phyloP scores from a whole-genome alignment of 1,140 invertebrate species.

The Trichonephila clavata region DNA sequence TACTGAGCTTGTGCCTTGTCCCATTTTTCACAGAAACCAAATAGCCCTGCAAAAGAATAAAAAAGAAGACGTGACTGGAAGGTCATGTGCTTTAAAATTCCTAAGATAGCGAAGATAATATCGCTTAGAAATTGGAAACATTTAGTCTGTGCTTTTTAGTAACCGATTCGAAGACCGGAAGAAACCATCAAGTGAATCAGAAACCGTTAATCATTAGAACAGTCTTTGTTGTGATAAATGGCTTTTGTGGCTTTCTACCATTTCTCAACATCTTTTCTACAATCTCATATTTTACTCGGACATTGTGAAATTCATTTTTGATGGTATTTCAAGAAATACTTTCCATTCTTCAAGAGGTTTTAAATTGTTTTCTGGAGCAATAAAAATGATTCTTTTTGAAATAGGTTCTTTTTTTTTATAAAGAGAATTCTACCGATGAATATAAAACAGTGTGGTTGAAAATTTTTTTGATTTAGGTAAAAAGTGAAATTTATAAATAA shows the following conservation, averaged over 20 bases:
- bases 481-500: too few species aligned
- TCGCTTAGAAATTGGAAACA: conserved; percentile 26
- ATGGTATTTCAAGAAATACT: conserved; percentile 55
- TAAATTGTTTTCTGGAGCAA: conserved; percentile 50
- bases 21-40: neutral
- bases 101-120: conserved; percentile 10
- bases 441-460: too few species aligned
- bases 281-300: conserved; percentile 57
- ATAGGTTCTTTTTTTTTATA: neutral
- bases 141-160: conserved; percentile 35
- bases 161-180: conserved; percentile 6
- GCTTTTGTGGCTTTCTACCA: conserved; percentile 41
- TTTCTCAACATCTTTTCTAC: conserved; percentile 64
- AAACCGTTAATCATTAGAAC: conserved; percentile 54
- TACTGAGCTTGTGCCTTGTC: neutral
- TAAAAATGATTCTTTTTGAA: conserved; percentile 25
- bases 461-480: too few species aligned
- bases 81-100: neutral
- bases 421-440: too few species aligned
- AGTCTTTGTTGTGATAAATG: conserved; percentile 57
- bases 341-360: conserved; percentile 43
- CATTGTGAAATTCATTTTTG: conserved; percentile 54
- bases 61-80: neutral
- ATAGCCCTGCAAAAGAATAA: neutral
- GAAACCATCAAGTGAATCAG: conserved; percentile 17